Base-by-base conservation (phyloP, 1,140 invertebrate species). In the Atta texana region DNA sequence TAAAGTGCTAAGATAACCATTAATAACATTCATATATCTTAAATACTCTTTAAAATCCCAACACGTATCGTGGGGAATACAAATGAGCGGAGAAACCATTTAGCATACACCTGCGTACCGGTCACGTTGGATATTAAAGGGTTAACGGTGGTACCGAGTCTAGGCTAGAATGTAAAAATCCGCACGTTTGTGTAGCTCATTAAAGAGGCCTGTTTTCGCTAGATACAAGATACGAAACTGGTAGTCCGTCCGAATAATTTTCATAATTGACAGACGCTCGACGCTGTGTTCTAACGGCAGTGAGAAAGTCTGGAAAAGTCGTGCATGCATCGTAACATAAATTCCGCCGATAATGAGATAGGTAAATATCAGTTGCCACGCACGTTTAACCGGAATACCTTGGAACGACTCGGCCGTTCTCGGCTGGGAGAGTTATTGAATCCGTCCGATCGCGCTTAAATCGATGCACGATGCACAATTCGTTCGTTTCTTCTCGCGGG, bases 271-370 rank as follows among this genome's bases (percentile, higher is more conserved):
- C 87, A 81, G 90, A 85, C 86, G 91, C 81, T 88, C 88, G 88
- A 64, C n/a, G n/a, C 31, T 63, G 77, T 31, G 44, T 66, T 53
- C 76, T 53, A 68, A 39, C 63, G 90, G 85, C 85, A 76, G 85
- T 87, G 61, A 87, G 84, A 49, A 59, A 76, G 74, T 21, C 51
- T 78, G 84, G 87, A 92, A 90, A 89, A 81, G 31, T 84, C 80
- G 57, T 34, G 21, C 69, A 51, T 7, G 57, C 80, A 88, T 90
- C 87, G 91, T 91, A 89, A 85, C 90, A 92, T 93, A 92, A 93
- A 93, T 92, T 84, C 77, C 75, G 69, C 81, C 86, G 77, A 92
- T 93, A 92, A 92, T 92, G 91, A 93, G 92, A 92, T 91, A 88
- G 87, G 77, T 91, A 92, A 93, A 92, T 90, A 92, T 91, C 88